phyloP scores from a whole-genome alignment of 2,797 vertebrate genomes.

The Furcifer pardalis region DNA sequence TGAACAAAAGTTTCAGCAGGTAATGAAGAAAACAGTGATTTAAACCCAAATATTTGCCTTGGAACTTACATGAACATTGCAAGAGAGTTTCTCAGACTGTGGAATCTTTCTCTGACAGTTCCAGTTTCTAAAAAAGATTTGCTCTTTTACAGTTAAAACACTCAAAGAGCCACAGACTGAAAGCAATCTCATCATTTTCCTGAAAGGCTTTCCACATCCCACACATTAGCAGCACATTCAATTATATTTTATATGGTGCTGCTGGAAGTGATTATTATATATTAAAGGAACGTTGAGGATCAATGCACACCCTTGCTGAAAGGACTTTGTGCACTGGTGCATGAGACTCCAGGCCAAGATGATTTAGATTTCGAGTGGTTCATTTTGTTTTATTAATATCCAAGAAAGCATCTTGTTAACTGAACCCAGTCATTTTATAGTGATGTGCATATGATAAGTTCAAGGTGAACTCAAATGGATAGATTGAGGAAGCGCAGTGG shows the following conservation, averaged over 20 bases:
- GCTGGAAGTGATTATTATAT: conserved; percentile 45
- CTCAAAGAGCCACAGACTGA: background rate
- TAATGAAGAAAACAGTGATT: conserved; percentile 1
- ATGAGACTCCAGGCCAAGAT: conserved; percentile 36
- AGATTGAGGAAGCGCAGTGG: background rate
- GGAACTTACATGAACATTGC: background rate
- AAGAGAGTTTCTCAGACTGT: background rate
- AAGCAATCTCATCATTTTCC: conserved; percentile 18
- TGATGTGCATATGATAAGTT: conserved; percentile 35
- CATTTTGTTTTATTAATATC: conserved; percentile 45
- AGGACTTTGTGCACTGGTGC: conserved; percentile 17
- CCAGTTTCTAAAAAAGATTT: background rate
- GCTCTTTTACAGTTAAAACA: conserved; percentile 15
- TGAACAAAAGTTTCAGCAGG: background rate
- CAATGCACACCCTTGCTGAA: conserved; percentile 35
- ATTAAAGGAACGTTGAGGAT: conserved; percentile 39
- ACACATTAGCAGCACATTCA: conserved; percentile 32
- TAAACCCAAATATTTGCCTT: conserved; percentile 15
- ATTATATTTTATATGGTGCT: conserved; percentile 20
- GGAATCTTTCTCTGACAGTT: background rate
- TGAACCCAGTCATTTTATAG: conserved; percentile 43
- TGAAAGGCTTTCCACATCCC: conserved; percentile 13
- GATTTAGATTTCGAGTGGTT: conserved; percentile 27
- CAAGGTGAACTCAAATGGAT: conserved; percentile 54
- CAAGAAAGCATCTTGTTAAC: conserved; percentile 55